Conservation (phyloP, 2,888 invertebrate genomes). For the Polymixis lichenea region DNA sequence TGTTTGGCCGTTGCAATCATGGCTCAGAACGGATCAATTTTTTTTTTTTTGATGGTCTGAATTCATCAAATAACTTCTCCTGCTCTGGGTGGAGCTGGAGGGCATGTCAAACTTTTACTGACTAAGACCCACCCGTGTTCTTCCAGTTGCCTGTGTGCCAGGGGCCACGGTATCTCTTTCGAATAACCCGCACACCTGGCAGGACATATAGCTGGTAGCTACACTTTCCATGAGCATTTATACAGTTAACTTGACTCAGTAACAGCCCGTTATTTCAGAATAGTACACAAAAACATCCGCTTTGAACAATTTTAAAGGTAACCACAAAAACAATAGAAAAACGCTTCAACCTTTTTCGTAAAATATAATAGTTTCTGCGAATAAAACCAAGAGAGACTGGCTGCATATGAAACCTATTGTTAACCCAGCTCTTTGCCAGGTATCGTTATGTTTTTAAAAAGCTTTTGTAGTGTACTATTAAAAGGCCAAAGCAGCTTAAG, state of each 20-base stretch:
- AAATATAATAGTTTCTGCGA: background rate
- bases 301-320: background rate
- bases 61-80: too few relatives aligned
- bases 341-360: background rate
- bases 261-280: background rate
- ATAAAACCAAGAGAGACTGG: background rate
- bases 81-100: too few relatives aligned
- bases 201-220: too few relatives aligned
- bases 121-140: too few relatives aligned
- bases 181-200: too few relatives aligned
- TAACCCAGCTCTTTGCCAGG: background rate
- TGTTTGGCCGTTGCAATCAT: too few relatives aligned
- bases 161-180: too few relatives aligned
- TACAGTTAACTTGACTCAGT: background rate
- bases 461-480: background rate
- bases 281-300: background rate
- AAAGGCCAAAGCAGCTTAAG: too few relatives aligned
- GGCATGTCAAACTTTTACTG: too few relatives aligned
- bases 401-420: constrained; percentile 15
- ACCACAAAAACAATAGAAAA: background rate
- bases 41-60: too few relatives aligned
- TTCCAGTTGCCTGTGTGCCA: too few relatives aligned
- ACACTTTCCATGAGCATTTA: background rate
- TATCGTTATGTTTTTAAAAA: background rate
- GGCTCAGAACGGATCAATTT: too few relatives aligned